Evolutionary conservation across 2,888 invertebrate genomes (phyloP).

Genomic region (Beris chalybata): DNA sequence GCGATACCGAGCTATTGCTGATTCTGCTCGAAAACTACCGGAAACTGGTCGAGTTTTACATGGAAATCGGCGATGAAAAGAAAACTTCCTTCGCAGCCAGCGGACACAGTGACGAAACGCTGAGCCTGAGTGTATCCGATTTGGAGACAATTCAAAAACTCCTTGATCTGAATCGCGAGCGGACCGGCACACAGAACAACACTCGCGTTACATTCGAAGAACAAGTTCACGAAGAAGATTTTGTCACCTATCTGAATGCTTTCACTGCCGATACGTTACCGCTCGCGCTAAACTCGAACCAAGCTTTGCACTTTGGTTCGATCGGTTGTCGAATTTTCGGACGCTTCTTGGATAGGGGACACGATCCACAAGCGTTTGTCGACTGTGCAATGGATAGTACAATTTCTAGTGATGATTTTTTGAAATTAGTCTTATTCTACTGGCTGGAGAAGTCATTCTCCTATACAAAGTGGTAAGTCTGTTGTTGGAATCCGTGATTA

Average conservation of each 20-base stretch:
- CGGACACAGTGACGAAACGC: constrained; percentile 39
- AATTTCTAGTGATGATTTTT: constrained; percentile 63
- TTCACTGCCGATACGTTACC: constrained; percentile 48
- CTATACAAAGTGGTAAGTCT: constrained; percentile 49
- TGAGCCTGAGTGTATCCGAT: constrained; percentile 52
- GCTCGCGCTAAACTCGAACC: constrained; percentile 51
- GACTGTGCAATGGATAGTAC: constrained; percentile 43
- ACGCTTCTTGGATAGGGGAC: constrained; percentile 48
- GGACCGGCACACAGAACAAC: constrained; percentile 52
- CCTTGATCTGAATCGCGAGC: constrained; percentile 58
- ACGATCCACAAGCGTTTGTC: constrained; percentile 55
- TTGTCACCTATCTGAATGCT: constrained; percentile 57
- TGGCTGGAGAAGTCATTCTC: constrained; percentile 68
- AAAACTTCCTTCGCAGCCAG: constrained; percentile 35
- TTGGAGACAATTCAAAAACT: constrained; percentile 66
- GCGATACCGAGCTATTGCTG: constrained; percentile 39
- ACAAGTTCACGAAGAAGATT: constrained; percentile 59
- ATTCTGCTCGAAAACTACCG: constrained; percentile 46
- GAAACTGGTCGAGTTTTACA: constrained; percentile 50
- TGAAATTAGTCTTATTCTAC: constrained; percentile 70
- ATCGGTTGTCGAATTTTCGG: constrained; percentile 50
- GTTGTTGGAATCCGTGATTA: background rate
- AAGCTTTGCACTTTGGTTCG: constrained; percentile 47
- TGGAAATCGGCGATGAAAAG: constrained; percentile 44
- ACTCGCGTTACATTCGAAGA: constrained; percentile 63